These are phyloP conservation scores for Bombus waltoni DNA, from an alignment of 1,140 invertebrate genomes.

Conservation along the genomic window DNA sequence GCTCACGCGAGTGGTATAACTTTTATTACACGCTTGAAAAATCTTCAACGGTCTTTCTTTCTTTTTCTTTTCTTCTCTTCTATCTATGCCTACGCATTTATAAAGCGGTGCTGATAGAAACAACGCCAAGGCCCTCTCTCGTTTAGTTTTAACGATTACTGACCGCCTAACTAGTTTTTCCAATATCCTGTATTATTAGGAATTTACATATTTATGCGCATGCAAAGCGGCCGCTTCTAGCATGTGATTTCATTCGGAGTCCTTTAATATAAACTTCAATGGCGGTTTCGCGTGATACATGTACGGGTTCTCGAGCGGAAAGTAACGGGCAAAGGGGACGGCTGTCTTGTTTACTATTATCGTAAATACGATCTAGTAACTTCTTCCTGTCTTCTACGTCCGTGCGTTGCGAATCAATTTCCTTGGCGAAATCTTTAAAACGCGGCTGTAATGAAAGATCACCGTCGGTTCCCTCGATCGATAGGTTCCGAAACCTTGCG, in stretches of 20 bases:
- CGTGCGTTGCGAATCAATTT: conserved; percentile 44
- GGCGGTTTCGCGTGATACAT: conserved; percentile 34
- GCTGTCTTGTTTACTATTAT: conserved; percentile 52
- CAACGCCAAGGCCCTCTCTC: neutral
- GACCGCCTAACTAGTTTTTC: conserved; percentile 38
- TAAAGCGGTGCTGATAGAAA: neutral
- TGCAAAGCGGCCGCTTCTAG: conserved; percentile 44
- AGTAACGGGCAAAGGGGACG: conserved; percentile 35
- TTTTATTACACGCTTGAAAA: neutral
- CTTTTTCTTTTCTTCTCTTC: neutral
- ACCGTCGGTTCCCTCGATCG: neutral
- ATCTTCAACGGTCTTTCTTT: neutral
- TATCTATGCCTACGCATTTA: neutral
- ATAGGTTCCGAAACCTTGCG: neutral
- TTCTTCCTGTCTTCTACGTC: conserved; percentile 34
- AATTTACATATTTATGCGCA: conserved; percentile 54
- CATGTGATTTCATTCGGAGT: conserved; percentile 50
- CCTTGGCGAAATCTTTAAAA: conserved; percentile 3
- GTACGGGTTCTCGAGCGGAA: neutral
- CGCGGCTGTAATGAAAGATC: neutral
- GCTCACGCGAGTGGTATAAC: neutral
- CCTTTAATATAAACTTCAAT: conserved; percentile 48
- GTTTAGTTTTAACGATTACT: conserved; percentile 39
- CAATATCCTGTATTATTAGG: conserved; percentile 55
- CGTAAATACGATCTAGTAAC: conserved; percentile 50